Evolutionary conservation across 2,113 vertebrate genomes (phyloP).

Genomic region (Cyprinodon brontotheroides): DNA sequence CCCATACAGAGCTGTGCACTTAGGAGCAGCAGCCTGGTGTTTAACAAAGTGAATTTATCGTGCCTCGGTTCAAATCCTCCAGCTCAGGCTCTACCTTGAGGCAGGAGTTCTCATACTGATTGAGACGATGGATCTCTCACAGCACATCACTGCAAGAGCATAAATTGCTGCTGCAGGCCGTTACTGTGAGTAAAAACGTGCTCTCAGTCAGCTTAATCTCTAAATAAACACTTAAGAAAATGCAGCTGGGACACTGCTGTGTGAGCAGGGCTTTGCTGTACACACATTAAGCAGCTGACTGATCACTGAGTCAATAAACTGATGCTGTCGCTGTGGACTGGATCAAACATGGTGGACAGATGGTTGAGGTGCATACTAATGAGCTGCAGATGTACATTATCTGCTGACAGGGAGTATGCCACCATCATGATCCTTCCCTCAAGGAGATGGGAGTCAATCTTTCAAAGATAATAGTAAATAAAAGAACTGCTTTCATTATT

Average conservation of each 20-base stretch:
- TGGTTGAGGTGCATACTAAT: constrained; percentile 39
- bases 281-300: constrained; percentile 41
- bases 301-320: constrained; percentile 37
- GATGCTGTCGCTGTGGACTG: constrained; percentile 24
- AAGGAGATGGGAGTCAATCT: background rate
- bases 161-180: constrained; percentile 5
- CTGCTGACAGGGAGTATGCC: constrained; percentile 3
- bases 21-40: constrained; percentile 19
- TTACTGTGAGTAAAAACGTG: constrained; percentile 22
- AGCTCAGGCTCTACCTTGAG: background rate
- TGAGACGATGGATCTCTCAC: constrained; percentile 8
- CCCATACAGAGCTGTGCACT: constrained; percentile 11
- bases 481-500: constrained; percentile 3
- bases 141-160: background rate
- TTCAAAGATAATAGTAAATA: constrained; percentile 6
- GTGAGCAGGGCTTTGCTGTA: constrained; percentile 5
- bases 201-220: constrained; percentile 36
- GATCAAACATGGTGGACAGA: constrained; percentile 50
- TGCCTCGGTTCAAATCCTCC: constrained; percentile 4
- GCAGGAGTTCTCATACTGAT: background rate
- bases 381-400: constrained; percentile 33
- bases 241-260: background rate
- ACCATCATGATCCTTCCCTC: constrained; percentile 5
- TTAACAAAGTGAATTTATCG: constrained; percentile 1
- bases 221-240: constrained; percentile 47